Conservation (phyloP, 2,888 invertebrate species). For the Lasioglossum oenotherae region DNA sequence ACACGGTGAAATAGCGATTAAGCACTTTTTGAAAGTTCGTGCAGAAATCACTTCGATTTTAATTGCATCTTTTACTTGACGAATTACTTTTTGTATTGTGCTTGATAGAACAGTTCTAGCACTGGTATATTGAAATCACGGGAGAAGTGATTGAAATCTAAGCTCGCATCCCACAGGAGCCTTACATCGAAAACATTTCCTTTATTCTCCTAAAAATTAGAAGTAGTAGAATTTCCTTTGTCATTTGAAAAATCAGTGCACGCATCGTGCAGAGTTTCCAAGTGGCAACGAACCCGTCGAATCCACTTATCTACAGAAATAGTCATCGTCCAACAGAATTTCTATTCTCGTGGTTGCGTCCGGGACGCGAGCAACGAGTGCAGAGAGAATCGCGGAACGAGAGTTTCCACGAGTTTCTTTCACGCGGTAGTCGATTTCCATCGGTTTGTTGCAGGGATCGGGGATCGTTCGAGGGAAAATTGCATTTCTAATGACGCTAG, state of each 20-base stretch:
- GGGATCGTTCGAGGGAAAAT: constrained; percentile 5
- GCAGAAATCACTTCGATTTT: not conserved
- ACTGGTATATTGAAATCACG: no score
- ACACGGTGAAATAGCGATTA: not conserved
- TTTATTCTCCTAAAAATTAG: not conserved
- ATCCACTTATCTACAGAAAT: not conserved
- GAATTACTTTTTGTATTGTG: not conserved
- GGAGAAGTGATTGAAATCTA: not conserved
- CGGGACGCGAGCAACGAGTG: not conserved
- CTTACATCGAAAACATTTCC: not conserved
- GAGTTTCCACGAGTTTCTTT: not conserved
- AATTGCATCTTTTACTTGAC: not conserved
- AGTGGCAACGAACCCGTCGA: not conserved
- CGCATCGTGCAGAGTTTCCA: not conserved
- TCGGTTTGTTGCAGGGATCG: not conserved
- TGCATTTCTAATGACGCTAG: constrained; percentile 29
- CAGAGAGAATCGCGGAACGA: not conserved
- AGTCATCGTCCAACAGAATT: not conserved
- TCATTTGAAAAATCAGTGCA: not conserved
- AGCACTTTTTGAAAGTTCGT: not conserved
- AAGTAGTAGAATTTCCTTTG: not conserved
- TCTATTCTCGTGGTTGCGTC: not conserved
- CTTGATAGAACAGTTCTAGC: not conserved
- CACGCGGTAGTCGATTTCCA: not conserved
- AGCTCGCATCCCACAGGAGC: not conserved